Base-by-base conservation (phyloP, 2,113 vertebrate genomes). In the Aramus guarauna region DNA sequence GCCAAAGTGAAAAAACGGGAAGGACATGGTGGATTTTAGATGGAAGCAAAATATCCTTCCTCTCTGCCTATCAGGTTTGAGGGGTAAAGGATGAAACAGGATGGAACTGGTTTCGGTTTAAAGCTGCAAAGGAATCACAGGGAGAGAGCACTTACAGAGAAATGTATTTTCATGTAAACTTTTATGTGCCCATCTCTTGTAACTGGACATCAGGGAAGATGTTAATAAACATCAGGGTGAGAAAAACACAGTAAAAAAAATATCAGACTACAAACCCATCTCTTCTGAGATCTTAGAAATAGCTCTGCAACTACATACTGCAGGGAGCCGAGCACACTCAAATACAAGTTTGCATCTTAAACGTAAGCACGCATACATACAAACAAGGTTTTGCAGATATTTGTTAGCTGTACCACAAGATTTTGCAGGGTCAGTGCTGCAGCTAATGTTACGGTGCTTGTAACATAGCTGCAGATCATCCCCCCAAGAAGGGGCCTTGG, bases 161-260 rank as follows among this genome's bases (percentile, higher is more conserved):
- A 96, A 97, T 94, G 84, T 91, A 92, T 95, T 95, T 97, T 66
- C 94, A 96, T 87, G 94, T 96, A 96, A 97, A 97, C 94, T 96
- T 97, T 95, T 95, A 97, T 95, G 93, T 4, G 0, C 69, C 75
- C 39, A 90, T 90, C 83, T 86, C 91, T 93, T 94, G 90, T 94
- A 96, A 94, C 89, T 86, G 94, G 95, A 94, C 94, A 91, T 94
- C 89, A 45, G 66, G 48, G 83, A 91, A 92, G 89, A 96, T 95
- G 95, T 94, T 97, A 96, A 97, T 96, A 96, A 97, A 97, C 85
- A 96, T 62, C 93, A 94, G 74, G 52, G 84, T 55, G 82, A 88
- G 90, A 76, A 95, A 95, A 94, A 92, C 89, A 96, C 69, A 80
- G 90, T 96, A 73, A 83, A 75, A 64, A 91, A 72, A 91, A 59